phyloP scores from a whole-genome alignment of 2,888 invertebrate species.

The Cerastis rubricosa region DNA sequence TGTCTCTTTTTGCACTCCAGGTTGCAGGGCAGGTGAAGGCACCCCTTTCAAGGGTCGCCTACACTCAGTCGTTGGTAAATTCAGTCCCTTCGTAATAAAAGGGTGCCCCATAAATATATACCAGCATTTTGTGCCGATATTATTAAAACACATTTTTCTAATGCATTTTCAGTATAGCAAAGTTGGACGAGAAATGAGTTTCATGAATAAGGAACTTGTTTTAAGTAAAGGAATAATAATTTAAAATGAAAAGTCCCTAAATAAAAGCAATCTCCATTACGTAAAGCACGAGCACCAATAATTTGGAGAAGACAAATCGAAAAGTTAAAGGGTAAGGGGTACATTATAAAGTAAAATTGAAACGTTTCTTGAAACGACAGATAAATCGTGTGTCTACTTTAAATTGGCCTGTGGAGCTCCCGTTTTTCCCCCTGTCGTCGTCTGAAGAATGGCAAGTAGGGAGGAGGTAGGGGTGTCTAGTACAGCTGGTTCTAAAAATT shows the following conservation, averaged over 20 bases:
- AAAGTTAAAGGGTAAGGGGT: slow-evolving; percentile 74
- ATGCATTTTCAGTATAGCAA: background rate
- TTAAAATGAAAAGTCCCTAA: background rate
- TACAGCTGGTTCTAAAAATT: slow-evolving; percentile 74
- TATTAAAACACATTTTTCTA: slow-evolving; percentile 6
- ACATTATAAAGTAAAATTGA: slow-evolving; percentile 79
- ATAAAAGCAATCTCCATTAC: slow-evolving; percentile 47
- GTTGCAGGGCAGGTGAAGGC: slow-evolving; percentile 67
- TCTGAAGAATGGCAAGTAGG: slow-evolving; percentile 15
- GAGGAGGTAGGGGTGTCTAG: slow-evolving; percentile 62
- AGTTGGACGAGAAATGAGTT: background rate
- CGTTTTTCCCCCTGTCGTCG: slow-evolving; percentile 13
- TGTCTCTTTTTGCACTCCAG: slow-evolving; percentile 65
- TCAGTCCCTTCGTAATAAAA: slow-evolving; percentile 61
- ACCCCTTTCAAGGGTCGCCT: slow-evolving; percentile 80
- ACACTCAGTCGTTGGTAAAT: slow-evolving; percentile 63
- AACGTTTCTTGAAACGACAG: slow-evolving; percentile 73
- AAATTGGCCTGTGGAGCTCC: slow-evolving; percentile 56
- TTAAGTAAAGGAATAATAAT: background rate
- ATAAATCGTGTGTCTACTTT: slow-evolving; percentile 70
- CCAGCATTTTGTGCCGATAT: slow-evolving; percentile 28
- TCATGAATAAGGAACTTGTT: background rate
- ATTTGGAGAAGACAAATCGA: slow-evolving; percentile 69
- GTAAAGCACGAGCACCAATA: slow-evolving; percentile 62
- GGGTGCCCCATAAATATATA: slow-evolving; percentile 51